Conservation (phyloP, 2,113 vertebrate genomes). For the Origma solitaria region DNA sequence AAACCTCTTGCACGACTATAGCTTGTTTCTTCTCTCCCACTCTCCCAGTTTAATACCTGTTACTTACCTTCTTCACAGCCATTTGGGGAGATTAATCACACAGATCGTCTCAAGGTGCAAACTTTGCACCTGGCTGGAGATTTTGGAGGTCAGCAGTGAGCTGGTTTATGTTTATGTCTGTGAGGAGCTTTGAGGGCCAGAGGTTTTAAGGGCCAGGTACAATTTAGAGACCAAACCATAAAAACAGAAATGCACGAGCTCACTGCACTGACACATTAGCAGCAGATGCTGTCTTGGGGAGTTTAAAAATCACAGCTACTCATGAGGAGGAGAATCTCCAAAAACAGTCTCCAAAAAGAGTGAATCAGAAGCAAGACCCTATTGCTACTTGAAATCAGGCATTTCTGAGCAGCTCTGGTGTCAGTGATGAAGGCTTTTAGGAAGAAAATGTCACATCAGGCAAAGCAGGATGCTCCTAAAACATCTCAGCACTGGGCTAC, state of each 20-base stretch:
- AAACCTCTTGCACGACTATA: accelerated
- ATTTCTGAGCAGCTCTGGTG: not conserved
- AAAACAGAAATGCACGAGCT: not conserved
- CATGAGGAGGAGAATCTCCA: not conserved
- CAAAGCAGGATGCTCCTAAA: not conserved
- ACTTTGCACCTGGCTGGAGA: not conserved
- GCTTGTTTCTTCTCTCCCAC: not conserved
- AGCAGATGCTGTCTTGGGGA: not conserved
- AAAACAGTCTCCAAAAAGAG: not conserved
- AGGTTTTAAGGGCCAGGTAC: not conserved
- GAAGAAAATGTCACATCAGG: not conserved
- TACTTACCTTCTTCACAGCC: not conserved
- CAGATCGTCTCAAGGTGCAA: conserved; percentile 1
- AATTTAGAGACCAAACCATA: not conserved
- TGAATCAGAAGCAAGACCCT: not conserved
- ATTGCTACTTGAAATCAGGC: not conserved
- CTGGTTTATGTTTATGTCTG: not conserved
- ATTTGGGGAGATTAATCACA: not conserved
- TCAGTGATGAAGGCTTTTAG: not conserved
- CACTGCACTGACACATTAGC: not conserved
- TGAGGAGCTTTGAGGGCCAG: not conserved
- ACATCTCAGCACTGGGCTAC: not conserved
- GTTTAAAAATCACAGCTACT: not conserved
- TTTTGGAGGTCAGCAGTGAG: not conserved
- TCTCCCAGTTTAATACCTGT: not conserved